Evolutionary conservation across 2,797 vertebrate species (phyloP).

Genomic region (Enoplosus armatus): DNA sequence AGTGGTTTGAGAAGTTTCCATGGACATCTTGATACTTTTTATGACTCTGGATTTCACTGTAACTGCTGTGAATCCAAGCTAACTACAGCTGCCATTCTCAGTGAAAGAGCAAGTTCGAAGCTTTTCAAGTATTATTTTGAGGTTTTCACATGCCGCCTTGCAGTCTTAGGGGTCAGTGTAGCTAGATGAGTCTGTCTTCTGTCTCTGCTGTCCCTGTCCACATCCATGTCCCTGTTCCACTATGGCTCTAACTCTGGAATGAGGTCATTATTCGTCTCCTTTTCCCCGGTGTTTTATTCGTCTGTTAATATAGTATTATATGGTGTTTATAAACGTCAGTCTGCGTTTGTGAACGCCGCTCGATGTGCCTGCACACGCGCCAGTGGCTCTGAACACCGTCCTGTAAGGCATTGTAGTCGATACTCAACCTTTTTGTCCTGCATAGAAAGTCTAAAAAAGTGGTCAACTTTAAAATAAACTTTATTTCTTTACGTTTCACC

Average conservation of each 20-base stretch:
- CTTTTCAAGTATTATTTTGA: slow-evolving; percentile 17
- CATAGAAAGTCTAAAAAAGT: too few relatives aligned
- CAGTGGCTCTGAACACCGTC: too few relatives aligned
- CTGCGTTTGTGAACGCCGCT: too few relatives aligned
- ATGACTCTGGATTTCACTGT: neutral
- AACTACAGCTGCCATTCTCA: neutral
- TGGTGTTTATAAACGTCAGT: too few relatives aligned
- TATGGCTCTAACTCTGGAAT: neutral
- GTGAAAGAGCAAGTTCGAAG: neutral
- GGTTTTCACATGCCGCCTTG: slow-evolving; percentile 19
- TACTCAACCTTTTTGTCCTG: too few relatives aligned
- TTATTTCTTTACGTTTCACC: too few relatives aligned
- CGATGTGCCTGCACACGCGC: too few relatives aligned
- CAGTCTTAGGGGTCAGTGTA: slow-evolving; percentile 15
- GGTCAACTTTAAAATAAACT: too few relatives aligned
- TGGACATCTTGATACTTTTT: slow-evolving; percentile 10
- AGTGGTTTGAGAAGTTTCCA: slow-evolving; percentile 6
- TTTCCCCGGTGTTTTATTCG: too few relatives aligned
- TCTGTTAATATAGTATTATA: too few relatives aligned
- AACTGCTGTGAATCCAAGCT: slow-evolving; percentile 20
- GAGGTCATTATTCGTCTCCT: too few relatives aligned
- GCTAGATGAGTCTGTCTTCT: neutral
- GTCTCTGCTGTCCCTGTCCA: slow-evolving; percentile 11
- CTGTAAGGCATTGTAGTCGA: too few relatives aligned
- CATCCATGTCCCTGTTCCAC: neutral